Base-by-base conservation (phyloP, 1,140 invertebrate genomes). In the Triops longicaudatus region DNA sequence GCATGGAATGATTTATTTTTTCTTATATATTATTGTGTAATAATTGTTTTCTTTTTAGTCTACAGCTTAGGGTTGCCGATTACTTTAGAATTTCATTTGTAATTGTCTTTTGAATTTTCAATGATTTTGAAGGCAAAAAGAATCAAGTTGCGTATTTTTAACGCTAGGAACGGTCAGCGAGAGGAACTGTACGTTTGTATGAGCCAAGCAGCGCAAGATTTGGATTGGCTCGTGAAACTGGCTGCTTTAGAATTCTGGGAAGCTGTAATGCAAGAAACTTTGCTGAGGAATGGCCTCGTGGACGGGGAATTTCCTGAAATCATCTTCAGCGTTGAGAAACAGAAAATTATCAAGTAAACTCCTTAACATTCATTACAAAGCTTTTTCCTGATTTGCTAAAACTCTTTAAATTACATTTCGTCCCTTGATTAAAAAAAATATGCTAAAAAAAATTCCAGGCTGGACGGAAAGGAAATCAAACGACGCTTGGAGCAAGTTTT, bases 201-300 rank as follows among this genome's bases (percentile, higher is more conserved):
- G 3, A 83, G 86, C 26, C 87, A 90, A 11, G 76, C 76, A 22
- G 84, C 89, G 0, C 86, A 86, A 5, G 92, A 93, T 83, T 86
- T 93, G 72, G 89, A 93, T 80, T 92, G 91, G 91, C 91, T 93
- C 83, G 91, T 92, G 0, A 91, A 92, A 82, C 80, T 90, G 0
- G 88, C 87, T 74, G 89, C 90, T 0, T 81, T 93, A 0, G 83
- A 88, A 73, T 93, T 91, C 79, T 93, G 92, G 92, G 86, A 86
- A 50, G 83, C 88, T 28, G 88, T 91, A 17, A 90, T 92, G 17
- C 84, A 87, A 17, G 86, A 87, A 1, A 86, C 89, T 78, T 82
- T 92, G 1, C 86, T 84, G 0, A 87, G 92, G 81, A 91, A 93
- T 84, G 92, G 91, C 37, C 92, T 93, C 90, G 50, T 93, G 1